Percentiles rank a stretch among this genome's conserved stretches.
phyloP scores from a whole-genome alignment of 1,140 invertebrate species.

The Pseudomyrmex concolor region DNA sequence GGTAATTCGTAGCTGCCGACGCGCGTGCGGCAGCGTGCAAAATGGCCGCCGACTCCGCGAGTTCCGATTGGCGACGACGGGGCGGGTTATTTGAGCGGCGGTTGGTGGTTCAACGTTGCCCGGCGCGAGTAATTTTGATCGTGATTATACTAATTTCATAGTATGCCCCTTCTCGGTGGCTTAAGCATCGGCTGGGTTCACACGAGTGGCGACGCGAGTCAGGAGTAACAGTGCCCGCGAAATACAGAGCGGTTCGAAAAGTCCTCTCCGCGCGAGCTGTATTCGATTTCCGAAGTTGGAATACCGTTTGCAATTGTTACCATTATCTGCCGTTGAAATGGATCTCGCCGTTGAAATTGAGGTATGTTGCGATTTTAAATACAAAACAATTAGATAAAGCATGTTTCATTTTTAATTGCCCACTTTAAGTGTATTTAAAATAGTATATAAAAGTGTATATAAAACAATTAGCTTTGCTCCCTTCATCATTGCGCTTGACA shows the following conservation, averaged over 20 bases:
- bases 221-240: constrained; percentile 66
- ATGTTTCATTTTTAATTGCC: no score
- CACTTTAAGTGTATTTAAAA: no score
- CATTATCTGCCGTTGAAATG: background rate
- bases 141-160: constrained; percentile 81
- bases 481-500: background rate
- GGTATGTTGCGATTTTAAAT: constrained; percentile 24
- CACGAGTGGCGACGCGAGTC: constrained; percentile 65
- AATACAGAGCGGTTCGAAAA: constrained; percentile 63
- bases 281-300: constrained; percentile 26
- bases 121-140: constrained; percentile 79
- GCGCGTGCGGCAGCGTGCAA: constrained; percentile 72
- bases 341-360: constrained; percentile 19
- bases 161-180: constrained; percentile 74
- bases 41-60: constrained; percentile 69
- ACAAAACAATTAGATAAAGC: background rate
- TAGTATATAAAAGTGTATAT: no score
- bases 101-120: constrained; percentile 76
- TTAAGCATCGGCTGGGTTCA: constrained; percentile 72
- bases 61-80: constrained; percentile 73
- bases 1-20: constrained; percentile 72
- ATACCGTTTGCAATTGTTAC: background rate
- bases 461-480: no score
- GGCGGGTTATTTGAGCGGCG: constrained; percentile 78
- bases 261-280: constrained; percentile 7